Conservation (phyloP, 30 jellyfish, hydroid and myxozoan genomes). For the Cassiopea xamachana region DNA sequence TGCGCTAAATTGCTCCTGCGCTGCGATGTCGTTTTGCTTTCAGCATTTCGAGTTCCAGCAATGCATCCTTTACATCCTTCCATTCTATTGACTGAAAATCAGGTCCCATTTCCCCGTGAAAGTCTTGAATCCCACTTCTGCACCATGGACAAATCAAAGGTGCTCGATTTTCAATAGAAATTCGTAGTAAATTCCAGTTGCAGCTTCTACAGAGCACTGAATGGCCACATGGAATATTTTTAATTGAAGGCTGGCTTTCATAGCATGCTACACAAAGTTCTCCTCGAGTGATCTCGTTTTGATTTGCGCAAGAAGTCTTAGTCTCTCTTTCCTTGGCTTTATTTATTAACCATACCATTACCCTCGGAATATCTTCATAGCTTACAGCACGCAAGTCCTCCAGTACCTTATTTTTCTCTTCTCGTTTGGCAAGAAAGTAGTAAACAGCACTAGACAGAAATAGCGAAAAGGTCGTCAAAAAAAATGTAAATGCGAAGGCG, state of each 20-base stretch:
- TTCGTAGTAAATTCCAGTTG: slow-evolving; percentile 57
- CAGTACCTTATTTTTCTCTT: slow-evolving; percentile 31
- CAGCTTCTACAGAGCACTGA: slow-evolving; percentile 63
- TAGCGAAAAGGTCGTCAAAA: slow-evolving; percentile 34
- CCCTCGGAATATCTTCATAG: slow-evolving; percentile 58
- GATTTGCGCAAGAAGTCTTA: not conserved
- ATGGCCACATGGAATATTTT: slow-evolving; percentile 67
- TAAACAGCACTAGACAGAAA: slow-evolving; percentile 47
- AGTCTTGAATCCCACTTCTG: slow-evolving; percentile 50
- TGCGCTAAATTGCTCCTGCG: not conserved
- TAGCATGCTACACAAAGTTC: slow-evolving; percentile 67
- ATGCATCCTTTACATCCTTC: slow-evolving; percentile 48
- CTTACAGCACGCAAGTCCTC: slow-evolving; percentile 44
- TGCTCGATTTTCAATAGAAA: slow-evolving; percentile 58
- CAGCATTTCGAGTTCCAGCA: slow-evolving; percentile 5
- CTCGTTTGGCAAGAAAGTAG: slow-evolving; percentile 19
- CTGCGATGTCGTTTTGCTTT: slow-evolving; percentile 7
- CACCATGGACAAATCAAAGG: slow-evolving; percentile 71
- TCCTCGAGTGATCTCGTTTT: slow-evolving; percentile 3
- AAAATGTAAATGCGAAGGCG: slow-evolving; percentile 34
- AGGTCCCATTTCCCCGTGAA: slow-evolving; percentile 65
- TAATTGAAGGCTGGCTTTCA: slow-evolving; percentile 54
- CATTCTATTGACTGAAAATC: slow-evolving; percentile 32
- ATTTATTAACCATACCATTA: slow-evolving; percentile 51
- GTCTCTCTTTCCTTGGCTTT: slow-evolving; percentile 34